Conservation (phyloP, 2,113 vertebrate species). For the Daubentonia madagascariensis region DNA sequence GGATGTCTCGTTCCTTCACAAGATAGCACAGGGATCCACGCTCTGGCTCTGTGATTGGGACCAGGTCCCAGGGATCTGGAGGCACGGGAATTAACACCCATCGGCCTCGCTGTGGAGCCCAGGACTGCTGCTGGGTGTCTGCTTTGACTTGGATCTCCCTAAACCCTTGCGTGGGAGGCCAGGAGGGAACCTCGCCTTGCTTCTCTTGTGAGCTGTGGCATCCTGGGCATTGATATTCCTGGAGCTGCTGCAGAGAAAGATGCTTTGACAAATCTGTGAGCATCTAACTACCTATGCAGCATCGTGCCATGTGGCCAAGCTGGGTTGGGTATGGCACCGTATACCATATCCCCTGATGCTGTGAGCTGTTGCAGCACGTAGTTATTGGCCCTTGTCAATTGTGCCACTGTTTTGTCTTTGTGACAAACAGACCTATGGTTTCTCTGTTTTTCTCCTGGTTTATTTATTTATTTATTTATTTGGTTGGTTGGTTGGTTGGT, state of each 20-base stretch:
- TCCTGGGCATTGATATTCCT: background rate
- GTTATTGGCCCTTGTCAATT: accelerated
- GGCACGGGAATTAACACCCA: background rate
- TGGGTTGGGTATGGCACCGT: accelerated
- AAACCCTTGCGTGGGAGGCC: background rate
- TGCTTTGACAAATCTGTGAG: background rate
- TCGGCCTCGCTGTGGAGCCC: background rate
- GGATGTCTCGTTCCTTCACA: accelerated
- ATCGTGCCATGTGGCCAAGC: background rate
- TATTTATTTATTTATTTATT: background rate
- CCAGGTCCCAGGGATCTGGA: background rate
- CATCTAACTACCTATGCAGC: accelerated
- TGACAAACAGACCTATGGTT: background rate
- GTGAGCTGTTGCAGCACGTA: background rate
- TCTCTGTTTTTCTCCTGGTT: background rate
- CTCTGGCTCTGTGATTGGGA: background rate
- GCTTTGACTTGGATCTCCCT: background rate
- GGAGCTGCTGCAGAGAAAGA: background rate
- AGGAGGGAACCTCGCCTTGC: too few species aligned
- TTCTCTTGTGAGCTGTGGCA: accelerated
- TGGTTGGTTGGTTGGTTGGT: too few species aligned
- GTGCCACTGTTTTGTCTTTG: accelerated
- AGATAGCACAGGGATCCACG: accelerated
- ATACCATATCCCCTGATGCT: background rate
- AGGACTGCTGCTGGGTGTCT: accelerated